Percentiles rank a stretch among this genome's conserved stretches.
phyloP scores from a whole-genome alignment of 2,888 invertebrate genomes.

The Calliopum simillimum region DNA sequence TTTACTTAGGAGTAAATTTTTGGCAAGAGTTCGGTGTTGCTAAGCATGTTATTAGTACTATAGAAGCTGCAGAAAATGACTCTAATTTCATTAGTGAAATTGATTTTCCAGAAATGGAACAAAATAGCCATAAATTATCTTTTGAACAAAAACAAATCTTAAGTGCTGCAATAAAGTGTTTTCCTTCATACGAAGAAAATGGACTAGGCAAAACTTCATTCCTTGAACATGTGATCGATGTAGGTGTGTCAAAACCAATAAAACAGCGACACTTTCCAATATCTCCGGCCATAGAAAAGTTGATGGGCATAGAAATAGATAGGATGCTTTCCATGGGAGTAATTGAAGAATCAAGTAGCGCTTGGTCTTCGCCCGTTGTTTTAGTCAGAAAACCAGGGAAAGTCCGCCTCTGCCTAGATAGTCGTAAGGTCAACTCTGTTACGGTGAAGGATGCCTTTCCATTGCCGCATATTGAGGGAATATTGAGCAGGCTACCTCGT shows the following conservation, averaged over 20 bases:
- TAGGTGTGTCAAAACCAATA: slow-evolving; percentile 39
- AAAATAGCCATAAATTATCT: background rate
- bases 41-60: too few species aligned
- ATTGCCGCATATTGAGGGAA: slow-evolving; percentile 41
- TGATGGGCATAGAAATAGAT: slow-evolving; percentile 44
- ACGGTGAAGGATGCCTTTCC: slow-evolving; percentile 45
- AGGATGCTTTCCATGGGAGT: too few species aligned
- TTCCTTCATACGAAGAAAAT: slow-evolving; percentile 38
- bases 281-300: slow-evolving; percentile 41
- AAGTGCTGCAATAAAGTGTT: slow-evolving; percentile 22
- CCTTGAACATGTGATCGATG: slow-evolving; percentile 41
- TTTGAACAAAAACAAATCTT: background rate
- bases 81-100: too few species aligned
- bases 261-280: slow-evolving; percentile 46
- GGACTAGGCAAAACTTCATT: slow-evolving; percentile 42
- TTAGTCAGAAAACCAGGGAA: too few species aligned
- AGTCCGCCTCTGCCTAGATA: slow-evolving; percentile 56
- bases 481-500: too few species aligned
- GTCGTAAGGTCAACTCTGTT: slow-evolving; percentile 51
- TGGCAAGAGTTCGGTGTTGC: too few species aligned
- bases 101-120: too few species aligned
- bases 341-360: too few species aligned
- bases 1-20: too few species aligned
- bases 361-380: too few species aligned
- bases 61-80: too few species aligned